Evolutionary conservation across 2,888 invertebrate genomes (phyloP), one percentile per base, ranked within the genome.

Genomic region (Syrphus vitripennis): DNA sequence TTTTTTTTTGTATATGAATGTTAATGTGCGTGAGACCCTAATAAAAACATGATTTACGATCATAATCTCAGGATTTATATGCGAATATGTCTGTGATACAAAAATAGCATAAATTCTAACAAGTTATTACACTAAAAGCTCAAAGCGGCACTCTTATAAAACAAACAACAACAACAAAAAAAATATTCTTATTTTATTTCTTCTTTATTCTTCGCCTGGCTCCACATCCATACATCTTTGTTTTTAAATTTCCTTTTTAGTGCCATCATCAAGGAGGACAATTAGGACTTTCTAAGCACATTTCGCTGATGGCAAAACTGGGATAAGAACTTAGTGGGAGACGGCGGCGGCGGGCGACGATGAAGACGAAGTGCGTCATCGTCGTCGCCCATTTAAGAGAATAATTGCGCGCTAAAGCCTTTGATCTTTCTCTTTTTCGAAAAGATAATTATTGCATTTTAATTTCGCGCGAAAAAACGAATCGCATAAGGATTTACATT

Each of bases 31-130:
- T 84, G 75, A 45, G 83, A 76, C 83, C 80, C 75, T 80, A 76
- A 84, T 84, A 84, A 84, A 80, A 84, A 74, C 65, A 24, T 80
- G 80, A 84, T 84, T 84, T 84, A 84, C 83, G 83, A 84, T 76
- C 76, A 75, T 75, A 83, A 83, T 83, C 83, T 83, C 31, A 19
- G 83, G 50, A 83, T 83, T 83, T 83, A 83, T 79, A 83, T 80
- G 65, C 48, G 65, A 70, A 71, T 80, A 65, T 75, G 70, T 80
- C 80, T 80, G 75, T 84, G 71, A 53, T 65, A 67, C 75, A 71
- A 67, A 79, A 76, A 71, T 71, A 71, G 61, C 80, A 84, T 84
- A 84, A 76, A 84, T 84, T 84, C 80, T 71, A 80, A 80, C 80
- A 80, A 84, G 75, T 84, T 80, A 84, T 84, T 80, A 80, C 83